These are phyloP conservation scores for Lochmaea crataegi DNA, from an alignment of 2,888 invertebrate species.

Conservation along the genomic window DNA sequence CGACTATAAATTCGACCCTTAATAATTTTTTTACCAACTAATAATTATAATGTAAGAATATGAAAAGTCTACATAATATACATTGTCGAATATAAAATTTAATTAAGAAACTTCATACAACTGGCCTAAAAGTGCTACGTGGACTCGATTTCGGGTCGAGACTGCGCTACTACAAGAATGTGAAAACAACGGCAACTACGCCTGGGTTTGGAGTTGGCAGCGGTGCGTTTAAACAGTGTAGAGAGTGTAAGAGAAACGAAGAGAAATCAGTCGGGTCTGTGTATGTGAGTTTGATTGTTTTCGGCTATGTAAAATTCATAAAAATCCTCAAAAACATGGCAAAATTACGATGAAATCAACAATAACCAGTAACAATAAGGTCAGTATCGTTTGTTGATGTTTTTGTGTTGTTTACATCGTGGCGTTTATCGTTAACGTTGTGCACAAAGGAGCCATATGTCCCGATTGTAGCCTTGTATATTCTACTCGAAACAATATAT, in stretches of 20 bases:
- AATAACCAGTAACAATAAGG: constrained; percentile 33
- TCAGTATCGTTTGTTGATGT: constrained; percentile 36
- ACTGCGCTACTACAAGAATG: constrained; percentile 32
- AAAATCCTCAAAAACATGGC: constrained; percentile 35
- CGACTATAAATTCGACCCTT: no score
- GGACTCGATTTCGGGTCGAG: constrained; percentile 26
- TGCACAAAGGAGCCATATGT: constrained; percentile 55
- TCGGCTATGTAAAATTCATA: constrained; percentile 25
- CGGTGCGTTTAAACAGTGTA: constrained; percentile 20
- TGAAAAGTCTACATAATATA: neutral
- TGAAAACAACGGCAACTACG: constrained; percentile 30
- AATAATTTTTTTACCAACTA: no score
- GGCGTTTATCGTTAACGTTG: constrained; percentile 31
- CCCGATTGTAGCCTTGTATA: constrained; percentile 48
- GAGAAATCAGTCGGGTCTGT: constrained; percentile 42
- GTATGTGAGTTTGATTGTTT: constrained; percentile 36
- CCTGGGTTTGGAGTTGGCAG: constrained; percentile 32
- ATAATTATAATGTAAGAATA: no score
- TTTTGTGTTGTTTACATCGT: constrained; percentile 14
- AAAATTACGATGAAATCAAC: constrained; percentile 30
- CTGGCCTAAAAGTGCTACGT: constrained; percentile 13
- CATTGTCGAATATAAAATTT: neutral
- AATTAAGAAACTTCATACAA: neutral
- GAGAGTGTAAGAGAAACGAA: constrained; percentile 13
- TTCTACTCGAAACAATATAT: constrained; percentile 31